Base-by-base conservation (phyloP, 2,113 vertebrate species). In the Oreocharis arfaki region DNA sequence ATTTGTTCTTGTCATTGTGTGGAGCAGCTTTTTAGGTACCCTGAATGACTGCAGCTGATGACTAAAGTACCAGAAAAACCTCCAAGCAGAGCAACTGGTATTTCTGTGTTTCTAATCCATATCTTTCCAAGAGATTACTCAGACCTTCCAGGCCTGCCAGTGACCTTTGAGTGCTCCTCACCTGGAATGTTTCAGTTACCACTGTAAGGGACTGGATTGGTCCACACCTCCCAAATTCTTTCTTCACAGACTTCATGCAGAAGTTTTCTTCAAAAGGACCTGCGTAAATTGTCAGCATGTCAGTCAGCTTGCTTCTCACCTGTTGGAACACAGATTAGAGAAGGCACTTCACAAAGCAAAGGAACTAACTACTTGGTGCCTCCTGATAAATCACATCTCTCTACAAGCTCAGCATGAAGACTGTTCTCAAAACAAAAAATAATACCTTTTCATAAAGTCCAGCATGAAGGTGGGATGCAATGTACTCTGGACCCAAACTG, bases 241-340 rank as follows among this genome's bases (percentile, higher is more conserved):
- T 98, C 96, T 92, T 98, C 89, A 99, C 97, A 50, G 98, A 89
- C 63, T 74, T 95, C 24, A 98, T 67, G 41, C 98, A 97, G 70
- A 97, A 97, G 42, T 79, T 82, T 28, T 95, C 95, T 63, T 97
- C 97, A 93, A 99, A 98, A 32, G 99, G 99, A 49, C 99, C 99
- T 24, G 96, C 98, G 11, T 98, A 99, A 89, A 99, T 96, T 13
- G 98, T 98, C 69, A 98, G 98, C 98, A 99, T 98, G 75, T 98
- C 97, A 73, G 95, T 93, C 80, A 99, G 97, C 88, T 96, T 97
- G 37, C 90, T 67, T 59, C 92, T 97, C 96, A 98, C 94, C 98
- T 99, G 94, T 16, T 83, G 95, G 78, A 93, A 97, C 94, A 97
- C 84, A 44, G 95, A 87, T 81, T 42, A 95, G 53, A 86, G 65